Conservation (phyloP, 2,797 vertebrate species). For the Epinephelus coioides region DNA sequence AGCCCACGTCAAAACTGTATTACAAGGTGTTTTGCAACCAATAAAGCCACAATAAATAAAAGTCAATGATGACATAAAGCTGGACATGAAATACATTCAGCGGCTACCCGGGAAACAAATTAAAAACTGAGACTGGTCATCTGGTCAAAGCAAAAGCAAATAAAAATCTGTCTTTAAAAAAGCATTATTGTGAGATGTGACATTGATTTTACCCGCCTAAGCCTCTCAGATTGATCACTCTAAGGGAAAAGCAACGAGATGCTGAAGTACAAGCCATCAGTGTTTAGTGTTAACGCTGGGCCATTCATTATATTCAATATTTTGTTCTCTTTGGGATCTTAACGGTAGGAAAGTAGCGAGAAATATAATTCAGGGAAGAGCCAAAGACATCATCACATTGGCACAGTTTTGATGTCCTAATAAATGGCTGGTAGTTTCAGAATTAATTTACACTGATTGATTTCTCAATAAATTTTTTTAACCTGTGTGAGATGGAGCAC, state of each 20-base stretch:
- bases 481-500: constrained; percentile 36
- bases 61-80: constrained; percentile 28
- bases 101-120: constrained; percentile 7
- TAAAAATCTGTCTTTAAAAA: constrained; percentile 15
- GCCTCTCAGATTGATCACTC: constrained; percentile 22
- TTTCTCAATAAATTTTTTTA: constrained; percentile 47
- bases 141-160: constrained; percentile 35
- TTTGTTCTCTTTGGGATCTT: constrained; percentile 15
- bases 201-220: constrained; percentile 39
- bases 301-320: constrained; percentile 9
- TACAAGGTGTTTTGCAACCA: constrained; percentile 35
- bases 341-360: constrained; percentile 14
- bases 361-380: constrained; percentile 7
- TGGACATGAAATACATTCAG: constrained; percentile 36
- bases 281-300: not conserved
- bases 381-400: constrained; percentile 21
- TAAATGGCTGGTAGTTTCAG: constrained; percentile 44
- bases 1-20: constrained; percentile 25
- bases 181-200: constrained; percentile 14
- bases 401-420: constrained; percentile 41
- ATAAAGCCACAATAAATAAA: constrained; percentile 35
- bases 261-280: constrained; percentile 6
- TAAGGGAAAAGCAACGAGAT: constrained; percentile 11
- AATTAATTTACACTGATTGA: constrained; percentile 59
- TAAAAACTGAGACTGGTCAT: constrained; percentile 10